Conservation (phyloP, 1,140 invertebrate species). For the Meloidogyne floridensis region DNA sequence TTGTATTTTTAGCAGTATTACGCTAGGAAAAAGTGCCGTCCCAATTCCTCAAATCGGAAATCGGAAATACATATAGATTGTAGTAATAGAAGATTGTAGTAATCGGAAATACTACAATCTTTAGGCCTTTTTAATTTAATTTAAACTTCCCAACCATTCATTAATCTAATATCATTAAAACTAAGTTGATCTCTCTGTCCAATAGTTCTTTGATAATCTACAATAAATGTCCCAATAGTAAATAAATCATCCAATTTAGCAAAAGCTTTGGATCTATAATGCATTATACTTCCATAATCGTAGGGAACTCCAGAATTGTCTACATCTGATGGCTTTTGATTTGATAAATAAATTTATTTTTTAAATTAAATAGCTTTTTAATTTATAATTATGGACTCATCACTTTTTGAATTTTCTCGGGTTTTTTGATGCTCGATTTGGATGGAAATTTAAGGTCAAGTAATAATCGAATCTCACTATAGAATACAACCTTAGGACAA, state of each 20-base stretch:
- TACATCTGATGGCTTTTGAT: slow-evolving; percentile 55
- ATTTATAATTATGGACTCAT: no score
- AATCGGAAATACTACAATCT: no score
- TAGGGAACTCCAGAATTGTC: slow-evolving; percentile 65
- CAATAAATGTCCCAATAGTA: slow-evolving; percentile 62
- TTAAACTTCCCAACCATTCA: neutral
- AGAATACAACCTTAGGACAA: no score
- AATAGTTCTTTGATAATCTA: slow-evolving; percentile 65
- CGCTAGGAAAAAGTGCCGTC: no score
- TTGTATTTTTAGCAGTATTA: no score
- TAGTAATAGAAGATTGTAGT: no score
- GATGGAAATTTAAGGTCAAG: no score
- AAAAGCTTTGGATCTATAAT: slow-evolving; percentile 65
- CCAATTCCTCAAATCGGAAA: no score
- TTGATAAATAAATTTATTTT: neutral
- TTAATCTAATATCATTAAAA: slow-evolving; percentile 62
- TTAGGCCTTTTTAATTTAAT: neutral
- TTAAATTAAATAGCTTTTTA: neutral
- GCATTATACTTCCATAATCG: slow-evolving; percentile 64
- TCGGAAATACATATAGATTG: no score
- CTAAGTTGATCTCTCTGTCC: slow-evolving; percentile 63
- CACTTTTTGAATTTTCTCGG: no score
- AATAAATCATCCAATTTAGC: slow-evolving; percentile 64
- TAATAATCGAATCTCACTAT: no score
- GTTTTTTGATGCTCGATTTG: no score